Evolutionary conservation across 2,888 invertebrate species (phyloP).

Genomic region (Aphidius colemani): DNA sequence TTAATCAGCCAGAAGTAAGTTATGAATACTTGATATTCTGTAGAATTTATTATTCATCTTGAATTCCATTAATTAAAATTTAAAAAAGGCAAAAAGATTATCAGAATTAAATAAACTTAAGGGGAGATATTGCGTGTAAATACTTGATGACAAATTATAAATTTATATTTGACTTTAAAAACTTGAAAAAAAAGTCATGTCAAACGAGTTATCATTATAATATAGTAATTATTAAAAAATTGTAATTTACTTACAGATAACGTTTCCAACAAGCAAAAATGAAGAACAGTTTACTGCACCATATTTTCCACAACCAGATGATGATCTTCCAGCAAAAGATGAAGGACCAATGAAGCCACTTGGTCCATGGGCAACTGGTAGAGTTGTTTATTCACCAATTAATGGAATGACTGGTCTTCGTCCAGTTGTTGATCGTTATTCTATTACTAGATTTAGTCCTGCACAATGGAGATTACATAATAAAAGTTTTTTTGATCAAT

Average conservation of each 20-base stretch:
- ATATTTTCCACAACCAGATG: slow-evolving; percentile 66
- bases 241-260: too few species aligned
- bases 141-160: too few species aligned
- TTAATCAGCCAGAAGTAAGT: slow-evolving; percentile 26
- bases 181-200: too few species aligned
- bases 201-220: too few species aligned
- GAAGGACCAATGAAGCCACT: slow-evolving; percentile 62
- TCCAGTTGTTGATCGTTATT: slow-evolving; percentile 76
- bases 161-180: too few species aligned
- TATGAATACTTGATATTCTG: slow-evolving; percentile 4
- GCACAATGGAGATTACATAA: slow-evolving; percentile 70
- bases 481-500: slow-evolving; percentile 58
- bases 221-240: too few species aligned
- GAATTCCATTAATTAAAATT: not conserved
- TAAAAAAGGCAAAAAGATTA: not conserved
- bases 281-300: slow-evolving; percentile 56
- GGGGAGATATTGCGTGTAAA: too few species aligned
- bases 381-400: slow-evolving; percentile 75
- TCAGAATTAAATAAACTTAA: too few species aligned
- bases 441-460: slow-evolving; percentile 73
- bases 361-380: slow-evolving; percentile 73
- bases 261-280: not conserved
- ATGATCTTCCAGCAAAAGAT: slow-evolving; percentile 56
- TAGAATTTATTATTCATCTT: not conserved
- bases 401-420: slow-evolving; percentile 74